Evolutionary conservation across 1,140 invertebrate species (phyloP).

Genomic region (Trachelipus rathkii): DNA sequence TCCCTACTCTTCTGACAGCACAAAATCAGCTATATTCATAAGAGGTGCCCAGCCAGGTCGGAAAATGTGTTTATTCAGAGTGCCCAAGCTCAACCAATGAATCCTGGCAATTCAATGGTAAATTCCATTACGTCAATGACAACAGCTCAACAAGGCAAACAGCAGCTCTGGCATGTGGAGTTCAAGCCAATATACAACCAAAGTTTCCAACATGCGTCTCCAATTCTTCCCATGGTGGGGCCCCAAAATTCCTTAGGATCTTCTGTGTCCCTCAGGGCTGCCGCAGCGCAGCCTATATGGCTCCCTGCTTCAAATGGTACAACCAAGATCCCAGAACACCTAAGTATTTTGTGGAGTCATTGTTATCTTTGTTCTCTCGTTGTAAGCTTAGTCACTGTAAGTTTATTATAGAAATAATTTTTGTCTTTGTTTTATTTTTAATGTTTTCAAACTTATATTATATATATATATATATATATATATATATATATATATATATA

Average conservation of each 20-base stretch:
- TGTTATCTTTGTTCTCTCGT: not conserved
- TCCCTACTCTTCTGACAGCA: slow-evolving; percentile 59
- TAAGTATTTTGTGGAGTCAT: not conserved
- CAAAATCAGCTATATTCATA: slow-evolving; percentile 76
- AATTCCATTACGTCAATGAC: slow-evolving; percentile 32
- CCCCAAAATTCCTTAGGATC: slow-evolving; percentile 63
- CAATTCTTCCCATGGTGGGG: slow-evolving; percentile 58
- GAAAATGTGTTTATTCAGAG: slow-evolving; percentile 84
- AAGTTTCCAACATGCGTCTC: slow-evolving; percentile 55
- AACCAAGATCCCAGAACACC: slow-evolving; percentile 42
- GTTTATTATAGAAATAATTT: no score
- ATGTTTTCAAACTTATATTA: no score
- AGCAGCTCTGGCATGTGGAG: slow-evolving; percentile 40
- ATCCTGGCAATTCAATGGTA: slow-evolving; percentile 56
- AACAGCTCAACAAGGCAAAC: slow-evolving; percentile 34
- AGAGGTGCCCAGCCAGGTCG: slow-evolving; percentile 60
- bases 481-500: no score
- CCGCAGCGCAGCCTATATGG: slow-evolving; percentile 51
- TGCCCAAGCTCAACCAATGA: slow-evolving; percentile 59
- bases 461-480: no score
- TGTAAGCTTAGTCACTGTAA: no score
- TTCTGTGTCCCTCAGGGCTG: slow-evolving; percentile 71
- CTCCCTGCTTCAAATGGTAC: slow-evolving; percentile 43
- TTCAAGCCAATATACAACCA: slow-evolving; percentile 52
- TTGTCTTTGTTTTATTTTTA: no score